A percentile compares a stretch with the other conserved stretches of the same genome.
Evolutionary conservation across 1,140 invertebrate genomes (phyloP).

Genomic region (Calliopsis andreniformis): DNA sequence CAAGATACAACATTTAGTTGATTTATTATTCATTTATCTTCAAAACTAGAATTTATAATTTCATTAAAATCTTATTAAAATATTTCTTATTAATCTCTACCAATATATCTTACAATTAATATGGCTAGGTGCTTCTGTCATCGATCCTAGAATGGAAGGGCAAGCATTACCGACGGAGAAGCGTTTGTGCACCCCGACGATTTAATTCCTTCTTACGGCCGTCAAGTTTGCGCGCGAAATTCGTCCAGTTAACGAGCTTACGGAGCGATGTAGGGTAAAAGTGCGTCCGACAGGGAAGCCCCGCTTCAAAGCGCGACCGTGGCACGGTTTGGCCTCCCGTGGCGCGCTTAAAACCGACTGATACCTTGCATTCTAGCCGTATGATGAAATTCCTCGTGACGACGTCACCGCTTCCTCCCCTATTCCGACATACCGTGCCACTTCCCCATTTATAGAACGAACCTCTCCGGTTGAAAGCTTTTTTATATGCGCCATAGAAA

Average conservation of each 20-base stretch:
- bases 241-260: conserved; percentile 67
- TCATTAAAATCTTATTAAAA: no score
- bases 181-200: background rate
- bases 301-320: conserved; percentile 67
- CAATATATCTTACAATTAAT: no score
- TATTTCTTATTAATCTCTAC: no score
- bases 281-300: conserved; percentile 70
- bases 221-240: conserved; percentile 32
- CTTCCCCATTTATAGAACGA: conserved; percentile 34
- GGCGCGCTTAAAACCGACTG: conserved; percentile 44
- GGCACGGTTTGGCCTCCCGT: conserved; percentile 66
- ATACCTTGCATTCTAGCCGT: conserved; percentile 50
- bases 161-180: background rate
- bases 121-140: no score
- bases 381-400: conserved; percentile 43
- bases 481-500: conserved; percentile 22
- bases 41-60: no score
- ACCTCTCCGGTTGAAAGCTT: conserved; percentile 21
- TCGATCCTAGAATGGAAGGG: background rate
- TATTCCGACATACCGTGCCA: conserved; percentile 4
- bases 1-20: no score
- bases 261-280: conserved; percentile 61
- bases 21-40: no score
- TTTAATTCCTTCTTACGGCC: background rate
- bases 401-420: conserved; percentile 38